Evolutionary conservation across 2,888 invertebrate genomes (phyloP).

Genomic region (Arrhopalites spinosus): DNA sequence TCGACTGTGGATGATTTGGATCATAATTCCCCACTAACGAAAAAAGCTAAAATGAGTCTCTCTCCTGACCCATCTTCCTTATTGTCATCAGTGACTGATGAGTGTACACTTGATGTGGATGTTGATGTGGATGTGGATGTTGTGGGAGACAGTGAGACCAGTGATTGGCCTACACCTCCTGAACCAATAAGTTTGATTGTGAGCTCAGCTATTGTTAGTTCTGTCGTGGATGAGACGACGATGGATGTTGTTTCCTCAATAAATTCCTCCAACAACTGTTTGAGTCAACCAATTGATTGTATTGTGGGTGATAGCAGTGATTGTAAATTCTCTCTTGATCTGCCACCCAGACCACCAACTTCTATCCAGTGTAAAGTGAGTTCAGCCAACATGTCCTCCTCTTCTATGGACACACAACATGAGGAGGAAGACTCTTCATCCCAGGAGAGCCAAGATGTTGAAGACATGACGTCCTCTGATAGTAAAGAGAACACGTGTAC

Average conservation of each 20-base stretch:
- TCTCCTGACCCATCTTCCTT: neutral
- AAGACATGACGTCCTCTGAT: conserved; percentile 34
- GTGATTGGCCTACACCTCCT: conserved; percentile 55
- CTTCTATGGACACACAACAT: neutral
- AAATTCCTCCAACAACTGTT: conserved; percentile 4
- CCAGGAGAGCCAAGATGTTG: conserved; percentile 4
- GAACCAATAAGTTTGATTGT: conserved; percentile 39
- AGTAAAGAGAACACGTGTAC: conserved; percentile 51
- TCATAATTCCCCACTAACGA: neutral
- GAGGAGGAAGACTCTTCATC: conserved; percentile 13
- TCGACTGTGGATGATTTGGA: neutral
- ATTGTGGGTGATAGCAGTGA: conserved; percentile 18
- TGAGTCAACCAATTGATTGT: conserved; percentile 13
- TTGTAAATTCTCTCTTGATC: conserved; percentile 34
- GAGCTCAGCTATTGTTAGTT: neutral
- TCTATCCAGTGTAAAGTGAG: no score
- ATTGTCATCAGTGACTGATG: neutral
- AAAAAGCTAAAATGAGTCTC: conserved; percentile 27
- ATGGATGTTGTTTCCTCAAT: neutral
- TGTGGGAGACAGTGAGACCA: conserved; percentile 52
- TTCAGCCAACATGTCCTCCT: neutral
- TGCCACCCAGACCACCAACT: conserved; percentile 10
- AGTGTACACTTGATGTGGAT: conserved; percentile 35
- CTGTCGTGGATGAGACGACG: neutral
- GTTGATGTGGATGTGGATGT: conserved; percentile 52